Conservation (phyloP, 2,113 vertebrate species). For the Myodes glareolus region DNA sequence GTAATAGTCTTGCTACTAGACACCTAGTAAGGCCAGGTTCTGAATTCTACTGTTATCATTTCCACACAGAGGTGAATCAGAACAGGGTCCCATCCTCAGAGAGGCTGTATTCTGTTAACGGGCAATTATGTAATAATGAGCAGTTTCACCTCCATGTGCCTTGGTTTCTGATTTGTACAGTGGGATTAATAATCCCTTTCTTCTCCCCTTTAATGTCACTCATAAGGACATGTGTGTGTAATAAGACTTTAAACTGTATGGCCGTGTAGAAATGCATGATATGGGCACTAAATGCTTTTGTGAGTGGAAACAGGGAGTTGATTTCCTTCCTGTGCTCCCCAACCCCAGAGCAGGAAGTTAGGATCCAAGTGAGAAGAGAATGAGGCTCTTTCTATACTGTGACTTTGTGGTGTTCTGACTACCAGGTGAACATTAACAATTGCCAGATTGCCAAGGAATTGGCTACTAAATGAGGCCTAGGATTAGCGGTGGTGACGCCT, state of each 20-base stretch:
- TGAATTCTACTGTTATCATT: background rate
- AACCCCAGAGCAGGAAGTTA: background rate
- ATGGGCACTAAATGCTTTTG: background rate
- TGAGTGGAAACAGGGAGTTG: slow-evolving; percentile 32
- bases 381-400: slow-evolving; percentile 24
- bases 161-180: slow-evolving; percentile 43
- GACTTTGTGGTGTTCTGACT: slow-evolving; percentile 36
- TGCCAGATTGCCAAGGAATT: slow-evolving; percentile 57
- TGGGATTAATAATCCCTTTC: slow-evolving; percentile 53
- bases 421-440: background rate
- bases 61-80: background rate
- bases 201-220: slow-evolving; percentile 42
- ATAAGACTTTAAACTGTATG: slow-evolving; percentile 33
- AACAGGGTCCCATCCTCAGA: background rate
- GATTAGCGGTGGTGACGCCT: background rate
- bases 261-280: background rate
- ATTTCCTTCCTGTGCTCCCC: slow-evolving; percentile 12
- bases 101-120: background rate
- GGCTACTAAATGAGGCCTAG: slow-evolving; percentile 58
- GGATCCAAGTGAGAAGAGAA: slow-evolving; percentile 24
- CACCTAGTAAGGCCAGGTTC: background rate
- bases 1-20: background rate
- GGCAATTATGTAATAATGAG: slow-evolving; percentile 48
- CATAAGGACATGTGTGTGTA: slow-evolving; percentile 7
- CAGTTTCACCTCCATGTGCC: slow-evolving; percentile 45